A percentile compares a stretch with the other conserved stretches of the same genome.
phyloP scores from a whole-genome alignment of 2,888 invertebrate species.

The Pristionchus mayeri region DNA sequence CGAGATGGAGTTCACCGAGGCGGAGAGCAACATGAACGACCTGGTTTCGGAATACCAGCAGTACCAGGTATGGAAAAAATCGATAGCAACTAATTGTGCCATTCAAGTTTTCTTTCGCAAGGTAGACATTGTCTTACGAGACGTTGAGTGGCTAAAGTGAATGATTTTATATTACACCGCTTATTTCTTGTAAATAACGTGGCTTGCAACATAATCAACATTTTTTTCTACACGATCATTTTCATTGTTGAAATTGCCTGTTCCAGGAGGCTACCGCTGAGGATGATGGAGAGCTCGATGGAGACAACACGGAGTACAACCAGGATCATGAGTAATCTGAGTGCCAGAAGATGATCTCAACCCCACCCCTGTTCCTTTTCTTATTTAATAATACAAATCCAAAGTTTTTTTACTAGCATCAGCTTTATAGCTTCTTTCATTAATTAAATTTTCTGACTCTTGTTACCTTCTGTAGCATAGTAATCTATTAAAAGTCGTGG shows the following conservation, averaged over 20 bases:
- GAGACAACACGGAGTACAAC: slow-evolving; percentile 51
- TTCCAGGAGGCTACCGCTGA: slow-evolving; percentile 76
- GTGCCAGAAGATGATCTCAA: slow-evolving; percentile 11
- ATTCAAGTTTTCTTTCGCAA: slow-evolving; percentile 21
- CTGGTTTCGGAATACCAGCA: slow-evolving; percentile 89
- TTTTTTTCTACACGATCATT: not conserved
- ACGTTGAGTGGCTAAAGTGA: not conserved
- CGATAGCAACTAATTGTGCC: not conserved
- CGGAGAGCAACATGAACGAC: slow-evolving; percentile 92
- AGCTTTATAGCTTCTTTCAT: slow-evolving; percentile 44
- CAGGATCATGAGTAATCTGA: slow-evolving; percentile 36
- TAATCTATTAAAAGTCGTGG: slow-evolving; percentile 16
- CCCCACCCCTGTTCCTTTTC: not conserved
- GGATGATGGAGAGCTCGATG: slow-evolving; percentile 57
- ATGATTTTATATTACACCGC: not conserved
- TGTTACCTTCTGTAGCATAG: slow-evolving; percentile 14
- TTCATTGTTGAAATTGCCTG: not conserved
- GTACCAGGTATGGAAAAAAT: slow-evolving; percentile 83
- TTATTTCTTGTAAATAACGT: not conserved
- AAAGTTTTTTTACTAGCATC: slow-evolving; percentile 29
- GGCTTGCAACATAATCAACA: slow-evolving; percentile 25
- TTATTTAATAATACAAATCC: slow-evolving; percentile 13
- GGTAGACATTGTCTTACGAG: not conserved
- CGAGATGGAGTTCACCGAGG: slow-evolving; percentile 96
- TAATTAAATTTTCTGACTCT: not conserved